Percentiles rank a stretch among this genome's conserved stretches.
Evolutionary conservation across 2,888 invertebrate species (phyloP).

Genomic region (Drosophila kanekoi): DNA sequence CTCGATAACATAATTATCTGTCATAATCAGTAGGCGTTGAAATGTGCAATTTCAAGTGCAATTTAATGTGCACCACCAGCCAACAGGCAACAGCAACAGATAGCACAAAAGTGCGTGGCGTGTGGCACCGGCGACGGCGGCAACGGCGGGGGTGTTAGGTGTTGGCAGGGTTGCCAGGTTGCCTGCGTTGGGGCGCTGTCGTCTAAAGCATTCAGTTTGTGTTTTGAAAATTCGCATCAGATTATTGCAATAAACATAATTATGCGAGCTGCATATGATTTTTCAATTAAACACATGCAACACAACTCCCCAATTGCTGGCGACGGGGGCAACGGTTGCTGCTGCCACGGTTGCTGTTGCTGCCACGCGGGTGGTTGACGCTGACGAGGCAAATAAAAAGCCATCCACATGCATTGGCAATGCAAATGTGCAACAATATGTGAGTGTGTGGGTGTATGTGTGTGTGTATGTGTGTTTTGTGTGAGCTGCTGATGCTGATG

Average conservation of each 20-base stretch:
- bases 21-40: conserved; percentile 83
- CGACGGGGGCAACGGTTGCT: conserved; percentile 18
- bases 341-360: conserved; percentile 25
- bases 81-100: conserved; percentile 25
- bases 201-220: conserved; percentile 75
- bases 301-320: conserved; percentile 53
- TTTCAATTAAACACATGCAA: conserved; percentile 83
- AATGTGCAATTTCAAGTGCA: conserved; percentile 82
- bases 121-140: neutral
- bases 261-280: conserved; percentile 84
- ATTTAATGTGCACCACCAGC: conserved; percentile 73
- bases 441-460: conserved; percentile 4
- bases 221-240: conserved; percentile 79
- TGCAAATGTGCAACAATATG: conserved; percentile 27
- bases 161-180: conserved; percentile 44
- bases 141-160: neutral
- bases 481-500: neutral
- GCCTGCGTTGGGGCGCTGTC: conserved; percentile 15
- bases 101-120: conserved; percentile 24
- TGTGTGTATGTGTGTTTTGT: conserved; percentile 2
- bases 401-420: conserved; percentile 46
- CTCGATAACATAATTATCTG: conserved; percentile 81
- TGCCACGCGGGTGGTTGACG: conserved; percentile 54
- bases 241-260: conserved; percentile 83
- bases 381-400: conserved; percentile 63